Evolutionary conservation across 2,888 invertebrate species (phyloP).

Genomic region (Apamea sordens): DNA sequence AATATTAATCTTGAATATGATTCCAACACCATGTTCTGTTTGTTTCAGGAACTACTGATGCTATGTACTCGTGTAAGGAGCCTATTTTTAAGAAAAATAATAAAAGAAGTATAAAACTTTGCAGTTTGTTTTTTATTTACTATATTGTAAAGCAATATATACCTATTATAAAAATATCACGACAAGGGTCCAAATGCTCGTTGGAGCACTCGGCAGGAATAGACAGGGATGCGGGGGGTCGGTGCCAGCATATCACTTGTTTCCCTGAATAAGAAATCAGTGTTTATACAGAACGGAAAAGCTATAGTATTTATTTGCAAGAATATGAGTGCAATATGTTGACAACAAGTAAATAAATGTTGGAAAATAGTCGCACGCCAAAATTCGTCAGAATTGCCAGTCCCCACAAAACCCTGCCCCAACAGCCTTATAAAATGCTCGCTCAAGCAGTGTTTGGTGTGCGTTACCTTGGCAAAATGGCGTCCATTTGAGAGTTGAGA

Average conservation of each 20-base stretch:
- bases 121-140: conserved; percentile 65
- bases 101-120: conserved; percentile 72
- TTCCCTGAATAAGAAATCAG: conserved; percentile 6
- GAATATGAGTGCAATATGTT: too few species aligned
- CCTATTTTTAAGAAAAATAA: conserved; percentile 74
- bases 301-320: neutral
- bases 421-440: neutral
- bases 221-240: neutral
- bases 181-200: neutral
- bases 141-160: conserved; percentile 16
- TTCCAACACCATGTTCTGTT: conserved; percentile 50
- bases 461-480: too few species aligned
- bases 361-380: neutral
- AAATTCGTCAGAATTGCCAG: neutral
- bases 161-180: conserved; percentile 30
- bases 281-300: neutral
- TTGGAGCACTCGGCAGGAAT: conserved; percentile 12
- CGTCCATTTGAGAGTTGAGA: too few species aligned
- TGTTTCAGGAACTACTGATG: conserved; percentile 89
- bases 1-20: neutral
- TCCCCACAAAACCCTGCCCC: neutral
- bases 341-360: neutral
- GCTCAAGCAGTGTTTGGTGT: too few species aligned
- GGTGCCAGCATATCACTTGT: neutral
- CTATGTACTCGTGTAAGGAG: conserved; percentile 71